Evolutionary conservation across 2,888 invertebrate species (phyloP), one percentile per base, ranked within the genome.

Genomic region (Thereva nobilitata): DNA sequence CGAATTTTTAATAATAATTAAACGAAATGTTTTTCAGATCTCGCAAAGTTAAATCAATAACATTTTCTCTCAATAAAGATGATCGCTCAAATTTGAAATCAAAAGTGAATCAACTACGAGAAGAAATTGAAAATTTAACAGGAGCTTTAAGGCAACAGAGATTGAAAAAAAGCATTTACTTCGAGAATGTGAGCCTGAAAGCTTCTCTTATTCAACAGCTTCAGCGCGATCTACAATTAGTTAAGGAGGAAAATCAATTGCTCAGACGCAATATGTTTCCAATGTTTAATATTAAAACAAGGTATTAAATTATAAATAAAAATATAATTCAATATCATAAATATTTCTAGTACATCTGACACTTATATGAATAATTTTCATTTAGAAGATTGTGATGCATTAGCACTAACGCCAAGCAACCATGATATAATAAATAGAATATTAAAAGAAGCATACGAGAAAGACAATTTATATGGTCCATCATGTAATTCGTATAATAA

Each of bases 31-130:
- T 41, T 59, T 47, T 47, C 38, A 59, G 59, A 40, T 7, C 59
- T 10, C 40, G 47, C 12, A 59, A 59, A 47, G 45, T 59, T 8
- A 59, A 49, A 38, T 6, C 49, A 6, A 41, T 59, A 8, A 35
- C 49, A 5, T n/a, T 59, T 35, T 45, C 45, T 47, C 47, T 40
- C 5, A 49, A 49, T 6, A 59, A 7, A 23, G 47, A 45, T 38
- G 23, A 12, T 8, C 42, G n/a, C 10, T 8, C 37, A 1, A 45
- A 47, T 59, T 7, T 47, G 4, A 5, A 38, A 9, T 5, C 38
- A 10, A 9, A 59, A 35, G 35, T 56, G 5, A 44, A 42, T 8
- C 42, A 9, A 9, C 12, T 59, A 12, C 37, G 49, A 38, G 38
- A 9, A n/a, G 59, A 59, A 47, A 49, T 38, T 47, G n/a, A 37